phyloP scores from a whole-genome alignment of 1,140 invertebrate genomes.

The Diabrotica undecimpunctata region DNA sequence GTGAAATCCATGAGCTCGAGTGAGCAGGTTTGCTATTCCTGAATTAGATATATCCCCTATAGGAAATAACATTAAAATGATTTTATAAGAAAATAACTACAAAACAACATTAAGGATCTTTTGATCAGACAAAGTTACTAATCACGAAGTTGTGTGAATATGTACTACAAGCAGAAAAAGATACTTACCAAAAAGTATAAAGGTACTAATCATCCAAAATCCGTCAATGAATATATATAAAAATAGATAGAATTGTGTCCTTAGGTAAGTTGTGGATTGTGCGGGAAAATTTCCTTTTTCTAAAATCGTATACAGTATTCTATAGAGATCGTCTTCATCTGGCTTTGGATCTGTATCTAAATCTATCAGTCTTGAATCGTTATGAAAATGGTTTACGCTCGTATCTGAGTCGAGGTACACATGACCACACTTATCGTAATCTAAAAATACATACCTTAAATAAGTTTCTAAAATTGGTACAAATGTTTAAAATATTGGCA shows the following conservation, averaged over 20 bases:
- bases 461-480: too few species aligned
- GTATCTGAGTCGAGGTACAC: conserved; percentile 9
- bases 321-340: conserved; percentile 16
- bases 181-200: conserved; percentile 25
- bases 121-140: too few species aligned
- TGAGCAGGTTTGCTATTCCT: too few species aligned
- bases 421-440: conserved; percentile 15
- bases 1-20: too few species aligned
- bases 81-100: too few species aligned
- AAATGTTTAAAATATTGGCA: too few species aligned
- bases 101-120: too few species aligned
- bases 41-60: too few species aligned
- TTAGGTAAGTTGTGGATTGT: conserved; percentile 10
- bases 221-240: conserved; percentile 26
- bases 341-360: background rate
- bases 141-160: too few species aligned
- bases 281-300: conserved; percentile 20
- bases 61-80: too few species aligned
- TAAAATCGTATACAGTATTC: conserved; percentile 18
- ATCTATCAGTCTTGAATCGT: background rate
- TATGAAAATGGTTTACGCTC: background rate
- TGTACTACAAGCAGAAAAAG: too few species aligned
- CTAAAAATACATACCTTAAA: conserved; percentile 13
- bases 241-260: conserved; percentile 23
- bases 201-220: conserved; percentile 24